Base-by-base conservation (phyloP, 1,140 invertebrate species). In the Asbolus verrucosus region DNA sequence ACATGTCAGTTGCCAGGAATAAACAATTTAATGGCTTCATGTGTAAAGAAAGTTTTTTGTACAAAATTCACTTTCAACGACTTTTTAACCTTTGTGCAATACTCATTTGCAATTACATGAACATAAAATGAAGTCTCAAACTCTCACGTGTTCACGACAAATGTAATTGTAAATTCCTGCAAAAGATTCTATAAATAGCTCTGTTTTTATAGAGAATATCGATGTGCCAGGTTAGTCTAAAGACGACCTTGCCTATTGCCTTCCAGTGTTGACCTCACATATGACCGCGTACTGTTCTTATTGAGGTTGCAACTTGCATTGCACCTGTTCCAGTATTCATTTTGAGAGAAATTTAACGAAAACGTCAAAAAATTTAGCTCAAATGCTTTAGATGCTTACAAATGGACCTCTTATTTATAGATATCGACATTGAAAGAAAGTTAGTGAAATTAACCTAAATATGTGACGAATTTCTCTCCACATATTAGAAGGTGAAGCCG, bases 131-230 rank as follows among this genome's bases (percentile, higher is more conserved):
- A 19, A 50, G 43, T 18, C 21, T 24, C 19, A 50, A 18, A 50
- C 43, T 21, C 43, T 50, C 43, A 50, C 43, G 43, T 50, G 43
- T 50, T 50, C 43, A 14, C 43, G 18, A 50, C 21, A 24, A 50
- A 50, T 19, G 43, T 50, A 50, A 50, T 50, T 33, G 60, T 36
- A 62, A 21, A 33, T 38, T 62, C 27, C 30, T 66, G 63, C 39
- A 66, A 66, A 66, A 30, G 39, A 66, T 50, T 50, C 63, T 66
- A 66, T 66, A 66, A 66, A 66, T 66, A 66, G 63, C 13, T 6
- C n/a, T 15, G 15, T 62, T 62, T 62, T 62, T 62, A 18, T 36
- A 6, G n/a, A 33, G 14, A 16, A 62, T 62, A 62, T 62, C 31
- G 60, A 62, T 62, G 60, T 62, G 60, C 36, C 11, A 14, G 11